Percentiles rank a stretch among this genome's conserved stretches.
These are phyloP conservation scores for Acanthosepion lycidas DNA, from an alignment of 2,888 invertebrate species.

Conservation along the genomic window DNA sequence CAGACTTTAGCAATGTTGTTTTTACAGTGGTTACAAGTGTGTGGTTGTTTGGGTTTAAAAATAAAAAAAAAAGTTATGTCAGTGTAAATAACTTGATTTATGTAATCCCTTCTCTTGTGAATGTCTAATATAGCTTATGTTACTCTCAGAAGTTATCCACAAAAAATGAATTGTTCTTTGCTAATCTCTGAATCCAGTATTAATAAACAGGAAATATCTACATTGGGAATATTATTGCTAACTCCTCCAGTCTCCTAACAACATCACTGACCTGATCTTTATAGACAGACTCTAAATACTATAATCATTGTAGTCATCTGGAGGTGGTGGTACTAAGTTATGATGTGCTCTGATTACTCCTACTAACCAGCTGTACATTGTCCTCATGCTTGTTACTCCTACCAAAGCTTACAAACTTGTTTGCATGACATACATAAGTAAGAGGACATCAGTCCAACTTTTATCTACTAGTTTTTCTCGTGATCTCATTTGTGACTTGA, in stretches of 20 bases:
- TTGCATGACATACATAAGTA: background rate
- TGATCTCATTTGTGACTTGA: background rate
- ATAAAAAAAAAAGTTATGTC: background rate
- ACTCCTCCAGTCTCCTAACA: background rate
- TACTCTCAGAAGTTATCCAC: background rate
- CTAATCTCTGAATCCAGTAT: background rate
- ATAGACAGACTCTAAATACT: background rate
- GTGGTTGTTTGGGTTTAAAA: background rate
- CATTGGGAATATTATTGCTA: background rate
- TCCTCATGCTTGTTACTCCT: background rate
- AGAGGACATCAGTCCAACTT: background rate
- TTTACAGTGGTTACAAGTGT: background rate
- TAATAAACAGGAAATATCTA: slow-evolving; percentile 11
- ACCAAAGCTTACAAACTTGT: background rate
- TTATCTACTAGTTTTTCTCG: background rate
- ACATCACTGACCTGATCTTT: background rate
- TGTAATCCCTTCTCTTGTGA: too few relatives aligned
- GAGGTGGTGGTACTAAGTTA: background rate
- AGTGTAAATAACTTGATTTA: background rate
- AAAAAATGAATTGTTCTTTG: background rate
- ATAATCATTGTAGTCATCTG: background rate
- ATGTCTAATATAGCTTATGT: background rate
- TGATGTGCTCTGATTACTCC: background rate
- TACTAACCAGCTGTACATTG: background rate
- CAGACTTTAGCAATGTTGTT: background rate